phyloP scores from a whole-genome alignment of 2,888 invertebrate species.

The Selenia dentaria region DNA sequence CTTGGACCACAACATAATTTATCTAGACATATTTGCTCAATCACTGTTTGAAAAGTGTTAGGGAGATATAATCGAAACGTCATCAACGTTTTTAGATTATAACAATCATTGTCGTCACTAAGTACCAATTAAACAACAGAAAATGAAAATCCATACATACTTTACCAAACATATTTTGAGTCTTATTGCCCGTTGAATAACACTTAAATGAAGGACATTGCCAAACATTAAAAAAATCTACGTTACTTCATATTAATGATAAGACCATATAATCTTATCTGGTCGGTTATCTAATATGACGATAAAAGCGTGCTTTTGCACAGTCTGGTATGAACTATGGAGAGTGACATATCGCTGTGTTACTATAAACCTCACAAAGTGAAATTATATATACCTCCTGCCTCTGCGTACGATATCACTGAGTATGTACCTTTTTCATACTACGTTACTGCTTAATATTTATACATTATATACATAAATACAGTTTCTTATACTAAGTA shows the following conservation, averaged over 20 bases:
- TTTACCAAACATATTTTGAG: background rate
- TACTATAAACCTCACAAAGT: conserved; percentile 57
- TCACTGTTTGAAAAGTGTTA: too few relatives aligned
- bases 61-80: too few relatives aligned
- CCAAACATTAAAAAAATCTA: conserved; percentile 11
- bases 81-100: too few relatives aligned
- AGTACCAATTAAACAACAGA: too few relatives aligned
- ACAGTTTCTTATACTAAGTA: too few relatives aligned
- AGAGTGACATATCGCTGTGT: conserved; percentile 61
- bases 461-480: too few relatives aligned
- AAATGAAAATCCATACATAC: background rate
- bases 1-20: too few relatives aligned
- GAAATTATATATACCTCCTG: conserved; percentile 51
- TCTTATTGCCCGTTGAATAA: conserved; percentile 1
- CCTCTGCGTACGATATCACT: conserved; percentile 42
- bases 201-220: background rate
- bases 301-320: conserved; percentile 37
- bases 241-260: conserved; percentile 20
- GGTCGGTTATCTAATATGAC: conserved; percentile 33
- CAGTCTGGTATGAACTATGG: conserved; percentile 50
- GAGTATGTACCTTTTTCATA: conserved; percentile 55
- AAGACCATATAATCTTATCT: conserved; percentile 32
- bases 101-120: background rate
- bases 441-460: too few relatives aligned
- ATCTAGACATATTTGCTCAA: too few relatives aligned